Evolutionary conservation across 2,797 vertebrate species (phyloP), one percentile per base, ranked within the genome.

Genomic region (Euthynnus affinis): DNA sequence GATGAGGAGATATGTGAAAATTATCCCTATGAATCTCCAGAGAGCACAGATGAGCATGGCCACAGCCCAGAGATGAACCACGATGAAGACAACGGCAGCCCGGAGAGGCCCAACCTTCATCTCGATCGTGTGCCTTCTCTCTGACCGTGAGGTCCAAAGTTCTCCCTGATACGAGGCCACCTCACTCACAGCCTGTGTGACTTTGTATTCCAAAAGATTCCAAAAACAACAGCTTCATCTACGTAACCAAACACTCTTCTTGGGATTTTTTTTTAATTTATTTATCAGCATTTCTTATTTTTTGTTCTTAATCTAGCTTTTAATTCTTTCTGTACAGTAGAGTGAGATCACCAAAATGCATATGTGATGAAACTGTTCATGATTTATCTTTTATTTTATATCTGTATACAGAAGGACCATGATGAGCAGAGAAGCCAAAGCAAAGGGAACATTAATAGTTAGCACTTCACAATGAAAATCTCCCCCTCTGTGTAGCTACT

Each of bases 1-100:
- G 97, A 99, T 29, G 96, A 96, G 44, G 98, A 98, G 87, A 98
- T 98, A 87, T 95, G 97, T 60, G 97, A 98, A 91, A 96, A 95
- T 67, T 96, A 96, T 0, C 94, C 91, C 29, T 94, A 92, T 0
- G 94, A 96, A 48, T 98, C 97, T 78, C 95, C 97, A 59, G 97
- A 96, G 94, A 98, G 96, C 93, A 96, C 95, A 82, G 97, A 98
- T 80, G 97, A 97, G 91, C 96, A 97, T 87, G 97, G 97, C 93
- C 96, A 97, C 71, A 97, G 98, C 93, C 96, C 97, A 0, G 97
- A 97, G 88, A 95, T 95, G 96, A 95, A 96, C 95, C 97, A 95
- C 7, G 96, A 97, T 72, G 96, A 90, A 32, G 84, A 97, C 91
- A 82, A 63, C 53, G 34, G 90, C 64, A 92, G 90, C 85, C 94